Evolutionary conservation across 2,797 vertebrate genomes (phyloP).

Genomic region (Phalanger gymnotis): DNA sequence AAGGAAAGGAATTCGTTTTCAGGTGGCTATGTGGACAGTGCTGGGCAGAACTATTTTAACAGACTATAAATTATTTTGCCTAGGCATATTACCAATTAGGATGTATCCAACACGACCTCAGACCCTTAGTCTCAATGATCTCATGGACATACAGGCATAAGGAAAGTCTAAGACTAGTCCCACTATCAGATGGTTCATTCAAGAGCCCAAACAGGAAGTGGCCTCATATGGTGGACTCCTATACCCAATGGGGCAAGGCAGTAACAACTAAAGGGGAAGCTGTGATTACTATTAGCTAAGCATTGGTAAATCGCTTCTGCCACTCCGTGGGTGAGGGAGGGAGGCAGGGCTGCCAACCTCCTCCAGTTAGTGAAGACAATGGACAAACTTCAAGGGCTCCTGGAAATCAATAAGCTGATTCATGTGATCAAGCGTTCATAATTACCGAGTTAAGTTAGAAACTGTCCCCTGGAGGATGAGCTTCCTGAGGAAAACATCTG

Average conservation of each 20-base stretch:
- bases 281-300: background rate
- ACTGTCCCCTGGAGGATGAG: background rate
- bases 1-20: background rate
- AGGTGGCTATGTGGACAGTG: background rate
- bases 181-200: background rate
- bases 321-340: background rate
- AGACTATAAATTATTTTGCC: background rate
- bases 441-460: background rate
- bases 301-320: background rate
- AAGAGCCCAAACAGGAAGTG: background rate
- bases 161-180: background rate
- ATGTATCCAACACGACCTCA: background rate
- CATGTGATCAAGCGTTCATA: background rate
- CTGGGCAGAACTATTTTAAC: background rate
- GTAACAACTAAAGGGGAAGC: background rate
- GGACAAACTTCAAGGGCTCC: background rate
- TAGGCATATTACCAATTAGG: background rate
- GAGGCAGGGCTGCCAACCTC: background rate
- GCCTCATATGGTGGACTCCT: background rate
- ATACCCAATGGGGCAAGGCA: background rate
- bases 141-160: background rate
- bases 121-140: background rate
- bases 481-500: background rate
- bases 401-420: background rate
- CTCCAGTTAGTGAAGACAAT: background rate